Evolutionary conservation across 2,797 vertebrate genomes (phyloP).

Genomic region (Rhinichthys osculus): DNA sequence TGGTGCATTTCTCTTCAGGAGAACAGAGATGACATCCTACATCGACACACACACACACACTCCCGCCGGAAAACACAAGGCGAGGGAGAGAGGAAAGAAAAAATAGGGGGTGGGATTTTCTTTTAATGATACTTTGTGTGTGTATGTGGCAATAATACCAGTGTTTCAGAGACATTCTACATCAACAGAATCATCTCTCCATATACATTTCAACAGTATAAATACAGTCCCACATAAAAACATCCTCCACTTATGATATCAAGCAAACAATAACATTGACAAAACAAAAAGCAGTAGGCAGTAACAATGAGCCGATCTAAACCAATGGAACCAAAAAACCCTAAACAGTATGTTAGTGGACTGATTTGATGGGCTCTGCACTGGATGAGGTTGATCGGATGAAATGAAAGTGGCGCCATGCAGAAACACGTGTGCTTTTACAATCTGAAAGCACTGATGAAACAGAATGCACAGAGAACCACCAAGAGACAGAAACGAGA

Average conservation of each 20-base stretch:
- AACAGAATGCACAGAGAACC: neutral
- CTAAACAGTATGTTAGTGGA: slow-evolving; percentile 12
- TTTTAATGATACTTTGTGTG: slow-evolving; percentile 34
- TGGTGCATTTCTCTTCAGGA: slow-evolving; percentile 42
- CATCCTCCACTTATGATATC: slow-evolving; percentile 35
- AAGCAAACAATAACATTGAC: slow-evolving; percentile 12
- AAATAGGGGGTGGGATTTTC: slow-evolving; percentile 5
- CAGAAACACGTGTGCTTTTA: slow-evolving; percentile 27
- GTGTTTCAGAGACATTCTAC: slow-evolving; percentile 32
- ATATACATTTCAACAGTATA: slow-evolving; percentile 51
- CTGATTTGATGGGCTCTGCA: slow-evolving; percentile 5
- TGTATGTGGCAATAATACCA: slow-evolving; percentile 16
- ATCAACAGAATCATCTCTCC: slow-evolving; percentile 28
- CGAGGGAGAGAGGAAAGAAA: neutral
- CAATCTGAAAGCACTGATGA: slow-evolving; percentile 44
- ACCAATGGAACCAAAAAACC: slow-evolving; percentile 25
- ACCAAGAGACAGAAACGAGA: slow-evolving; percentile 21
- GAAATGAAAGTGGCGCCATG: slow-evolving; percentile 16
- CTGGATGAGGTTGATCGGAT: neutral
- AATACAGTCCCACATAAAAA: slow-evolving; percentile 64
- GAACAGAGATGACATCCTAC: slow-evolving; percentile 21
- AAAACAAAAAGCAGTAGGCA: slow-evolving; percentile 35
- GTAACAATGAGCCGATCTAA: slow-evolving; percentile 44
- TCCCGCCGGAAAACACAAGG: neutral
- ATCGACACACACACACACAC: neutral